phyloP scores from a whole-genome alignment of 2,797 vertebrate species.

The Rhinella marina region DNA sequence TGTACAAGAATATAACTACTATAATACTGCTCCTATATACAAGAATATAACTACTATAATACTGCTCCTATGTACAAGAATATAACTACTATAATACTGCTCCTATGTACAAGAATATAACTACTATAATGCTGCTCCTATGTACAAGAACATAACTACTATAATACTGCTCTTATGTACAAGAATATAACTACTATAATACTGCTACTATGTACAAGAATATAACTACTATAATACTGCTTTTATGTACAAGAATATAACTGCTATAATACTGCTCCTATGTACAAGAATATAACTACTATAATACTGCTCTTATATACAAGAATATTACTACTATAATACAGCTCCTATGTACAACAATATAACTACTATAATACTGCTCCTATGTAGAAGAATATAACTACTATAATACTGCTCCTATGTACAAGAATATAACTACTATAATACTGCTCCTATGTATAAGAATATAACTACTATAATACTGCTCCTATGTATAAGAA shows the following conservation, averaged over 20 bases:
- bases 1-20: no score
- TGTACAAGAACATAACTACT: neutral
- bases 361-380: constrained; percentile 8
- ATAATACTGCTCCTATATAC: no score
- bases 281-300: neutral
- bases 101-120: neutral
- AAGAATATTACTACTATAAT: constrained; percentile 4
- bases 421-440: constrained; percentile 2
- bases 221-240: neutral
- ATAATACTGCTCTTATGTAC: no score
- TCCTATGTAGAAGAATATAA: constrained; percentile 1
- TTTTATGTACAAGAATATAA: neutral
- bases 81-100: neutral
- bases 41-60: no score
- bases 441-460: neutral
- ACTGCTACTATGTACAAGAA: neutral
- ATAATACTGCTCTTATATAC: neutral
- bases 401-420: neutral
- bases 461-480: neutral
- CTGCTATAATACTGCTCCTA: neutral
- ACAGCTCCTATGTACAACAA: neutral
- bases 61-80: neutral
- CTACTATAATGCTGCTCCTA: neutral
- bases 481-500: neutral
- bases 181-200: no score